These are phyloP conservation scores for Ceratina japonica DNA, from an alignment of 1,140 invertebrate species.

Conservation along the genomic window DNA sequence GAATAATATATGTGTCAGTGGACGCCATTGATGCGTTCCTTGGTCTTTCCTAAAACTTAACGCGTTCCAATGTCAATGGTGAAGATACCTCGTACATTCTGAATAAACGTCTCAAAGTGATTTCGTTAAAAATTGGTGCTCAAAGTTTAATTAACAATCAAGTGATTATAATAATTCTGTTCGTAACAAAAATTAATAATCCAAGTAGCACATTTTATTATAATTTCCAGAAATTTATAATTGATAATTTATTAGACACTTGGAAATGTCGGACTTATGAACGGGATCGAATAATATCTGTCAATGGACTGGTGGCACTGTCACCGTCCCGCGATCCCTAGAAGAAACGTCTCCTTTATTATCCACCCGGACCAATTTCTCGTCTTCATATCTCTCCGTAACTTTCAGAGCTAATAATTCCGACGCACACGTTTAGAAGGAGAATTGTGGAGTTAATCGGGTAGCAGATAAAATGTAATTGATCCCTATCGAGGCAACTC, in stretches of 20 bases:
- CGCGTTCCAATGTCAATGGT: conserved; percentile 65
- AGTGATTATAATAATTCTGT: too few relatives aligned
- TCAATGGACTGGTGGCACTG: conserved; percentile 46
- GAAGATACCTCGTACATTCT: not conserved
- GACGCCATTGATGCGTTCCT: conserved; percentile 63
- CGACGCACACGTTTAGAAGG: not conserved
- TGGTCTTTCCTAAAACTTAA: conserved; percentile 65
- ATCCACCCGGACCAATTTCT: conserved; percentile 71
- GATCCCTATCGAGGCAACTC: conserved; percentile 14
- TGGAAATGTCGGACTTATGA: too few relatives aligned
- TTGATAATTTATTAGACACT: too few relatives aligned
- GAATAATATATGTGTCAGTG: conserved; percentile 68
- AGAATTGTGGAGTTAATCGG: not conserved
- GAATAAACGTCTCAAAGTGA: too few relatives aligned
- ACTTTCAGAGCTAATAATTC: conserved; percentile 24
- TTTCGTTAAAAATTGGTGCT: too few relatives aligned
- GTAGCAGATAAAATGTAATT: conserved; percentile 21
- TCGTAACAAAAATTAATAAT: too few relatives aligned
- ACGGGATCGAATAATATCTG: conserved; percentile 64
- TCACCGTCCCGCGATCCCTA: conserved; percentile 59
- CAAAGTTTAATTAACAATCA: too few relatives aligned
- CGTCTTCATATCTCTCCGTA: not conserved
- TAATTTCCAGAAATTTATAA: too few relatives aligned
- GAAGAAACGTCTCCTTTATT: conserved; percentile 71
- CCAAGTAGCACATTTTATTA: too few relatives aligned